Base-by-base conservation (phyloP, 2,888 invertebrate genomes). In the Ryuthela nishihirai region DNA sequence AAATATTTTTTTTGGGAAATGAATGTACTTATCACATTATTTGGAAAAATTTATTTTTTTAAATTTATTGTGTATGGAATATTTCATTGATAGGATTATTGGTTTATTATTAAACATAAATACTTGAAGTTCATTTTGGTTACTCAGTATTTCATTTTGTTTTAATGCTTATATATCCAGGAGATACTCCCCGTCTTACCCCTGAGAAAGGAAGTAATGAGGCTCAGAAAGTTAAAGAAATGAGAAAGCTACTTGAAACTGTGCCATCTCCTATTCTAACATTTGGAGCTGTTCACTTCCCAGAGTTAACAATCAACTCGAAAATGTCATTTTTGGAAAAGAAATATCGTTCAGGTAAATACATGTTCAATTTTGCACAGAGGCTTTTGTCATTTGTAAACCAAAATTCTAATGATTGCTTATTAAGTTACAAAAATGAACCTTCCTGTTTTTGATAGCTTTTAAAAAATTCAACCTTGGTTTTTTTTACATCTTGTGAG, bases 251-350 rank as follows among this genome's bases (percentile, higher is more conserved):
- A 34, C 74, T 87, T 39, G 82, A 82, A 64, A 80, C 81, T 40
- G 71, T 86, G 46, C 85, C 85, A 17, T 80, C 82, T 36, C 84
- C 84, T 50, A 78, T 82, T 1, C 79, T 87, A 21, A 85, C 85
- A 35, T 79, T 85, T 66, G 86, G 86, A 2, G 84, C 85, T 2
- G 82, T 85, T 68, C 78, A 80, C 56, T 84, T 85, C 71, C 81
- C 83, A 21, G 82, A 85, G 66, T 73, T 84, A 12, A 80, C 82
- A 68, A 76, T 80, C 32, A 78, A 76, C 58, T 83, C 84, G 3
- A 84, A 84, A 72, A 73, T 83, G 25, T 42, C 25, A 35, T 44
- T 29, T 20, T 53, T 10, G 41, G 26, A 36, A 56, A 46, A 9
- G 18, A 35, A 43, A 44, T 45, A 24, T 48, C 38, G 42, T 52